These are phyloP conservation scores for Mico argentatus DNA, from an alignment of 2,797 vertebrate species.

Conservation along the genomic window DNA sequence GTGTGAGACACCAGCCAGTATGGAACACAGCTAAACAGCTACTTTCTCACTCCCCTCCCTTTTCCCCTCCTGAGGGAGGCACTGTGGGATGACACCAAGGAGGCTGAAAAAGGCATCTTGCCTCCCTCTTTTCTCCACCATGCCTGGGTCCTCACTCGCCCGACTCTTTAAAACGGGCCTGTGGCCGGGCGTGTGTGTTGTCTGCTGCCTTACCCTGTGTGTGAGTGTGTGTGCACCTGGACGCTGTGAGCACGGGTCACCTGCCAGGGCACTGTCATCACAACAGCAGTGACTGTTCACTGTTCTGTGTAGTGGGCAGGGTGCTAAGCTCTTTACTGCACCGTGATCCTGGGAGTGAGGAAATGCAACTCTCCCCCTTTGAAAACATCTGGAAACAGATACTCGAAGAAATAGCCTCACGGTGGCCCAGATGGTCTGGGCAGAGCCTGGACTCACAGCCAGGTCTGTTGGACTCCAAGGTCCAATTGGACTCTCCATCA, in stretches of 20 bases:
- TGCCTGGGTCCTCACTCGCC: neutral
- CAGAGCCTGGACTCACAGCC: neutral
- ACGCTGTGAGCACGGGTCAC: too few species aligned
- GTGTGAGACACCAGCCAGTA: constrained; percentile 37
- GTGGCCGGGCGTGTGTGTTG: neutral
- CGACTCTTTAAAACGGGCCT: neutral
- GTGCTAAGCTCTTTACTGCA: neutral
- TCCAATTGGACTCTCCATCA: neutral
- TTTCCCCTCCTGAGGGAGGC: neutral
- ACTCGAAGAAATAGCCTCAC: neutral
- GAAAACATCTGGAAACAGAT: neutral
- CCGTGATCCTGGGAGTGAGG: neutral
- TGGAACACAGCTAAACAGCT: constrained; percentile 5
- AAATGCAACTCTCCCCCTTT: neutral
- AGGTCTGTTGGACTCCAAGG: neutral
- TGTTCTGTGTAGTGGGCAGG: neutral
- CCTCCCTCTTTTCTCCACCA: neutral
- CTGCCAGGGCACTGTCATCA: neutral
- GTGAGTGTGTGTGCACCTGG: neutral
- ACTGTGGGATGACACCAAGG: constrained; percentile 13
- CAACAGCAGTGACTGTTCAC: neutral
- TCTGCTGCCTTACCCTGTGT: neutral
- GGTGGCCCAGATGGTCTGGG: neutral
- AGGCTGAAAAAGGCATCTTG: constrained; percentile 48
- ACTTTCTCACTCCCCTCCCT: constrained; percentile 55